Conservation (phyloP, 2,888 invertebrate genomes). For the Acrocyrtus sp. region DNA sequence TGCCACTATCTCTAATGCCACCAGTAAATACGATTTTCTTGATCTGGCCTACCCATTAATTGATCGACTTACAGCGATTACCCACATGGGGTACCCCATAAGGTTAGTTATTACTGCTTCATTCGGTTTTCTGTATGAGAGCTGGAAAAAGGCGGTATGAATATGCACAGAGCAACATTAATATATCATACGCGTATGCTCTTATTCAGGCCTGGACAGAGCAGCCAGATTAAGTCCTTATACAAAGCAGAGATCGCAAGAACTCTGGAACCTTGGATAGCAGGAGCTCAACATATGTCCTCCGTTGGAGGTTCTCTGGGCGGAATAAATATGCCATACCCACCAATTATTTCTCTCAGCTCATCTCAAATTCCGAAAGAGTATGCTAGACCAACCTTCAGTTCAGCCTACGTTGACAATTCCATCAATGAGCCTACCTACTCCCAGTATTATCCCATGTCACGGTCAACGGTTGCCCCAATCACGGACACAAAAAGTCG, state of each 20-base stretch:
- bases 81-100: slow-evolving; percentile 70
- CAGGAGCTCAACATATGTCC: slow-evolving; percentile 63
- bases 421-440: slow-evolving; percentile 62
- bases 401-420: slow-evolving; percentile 58
- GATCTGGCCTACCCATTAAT: slow-evolving; percentile 76
- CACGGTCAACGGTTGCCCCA: slow-evolving; percentile 61
- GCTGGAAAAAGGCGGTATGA: too few species aligned
- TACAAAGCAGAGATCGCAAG: slow-evolving; percentile 75
- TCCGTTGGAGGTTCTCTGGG: slow-evolving; percentile 34
- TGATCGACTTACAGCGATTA: slow-evolving; percentile 74
- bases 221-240: slow-evolving; percentile 71
- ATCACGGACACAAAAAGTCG: slow-evolving; percentile 54
- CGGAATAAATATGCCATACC: slow-evolving; percentile 56
- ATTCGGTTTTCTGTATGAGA: not conserved
- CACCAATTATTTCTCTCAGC: slow-evolving; percentile 43
- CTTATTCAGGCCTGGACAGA: slow-evolving; percentile 70
- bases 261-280: slow-evolving; percentile 73
- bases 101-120: too few species aligned
- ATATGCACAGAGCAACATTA: too few species aligned
- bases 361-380: slow-evolving; percentile 60
- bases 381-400: slow-evolving; percentile 61
- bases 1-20: slow-evolving; percentile 77
- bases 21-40: slow-evolving; percentile 80
- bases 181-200: too few species aligned
- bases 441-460: slow-evolving; percentile 63